These are phyloP conservation scores for Aeoliscus strigatus DNA, from an alignment of 2,797 vertebrate genomes.

Conservation along the genomic window DNA sequence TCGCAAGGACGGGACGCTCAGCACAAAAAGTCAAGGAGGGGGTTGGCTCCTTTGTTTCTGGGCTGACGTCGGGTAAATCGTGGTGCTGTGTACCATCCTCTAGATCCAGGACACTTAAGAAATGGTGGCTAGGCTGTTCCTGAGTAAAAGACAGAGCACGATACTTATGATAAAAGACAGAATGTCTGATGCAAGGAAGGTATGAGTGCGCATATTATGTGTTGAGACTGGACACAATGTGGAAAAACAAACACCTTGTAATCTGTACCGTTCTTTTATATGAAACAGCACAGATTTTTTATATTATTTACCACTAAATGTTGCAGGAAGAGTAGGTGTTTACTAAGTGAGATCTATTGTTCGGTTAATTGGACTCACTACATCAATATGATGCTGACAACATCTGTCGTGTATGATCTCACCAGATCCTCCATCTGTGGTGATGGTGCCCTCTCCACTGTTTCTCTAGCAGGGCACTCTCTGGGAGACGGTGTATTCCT, in stretches of 20 bases:
- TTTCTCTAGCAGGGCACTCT: conserved; percentile 34
- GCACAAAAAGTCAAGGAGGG: conserved; percentile 62
- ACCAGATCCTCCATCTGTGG: conserved; percentile 37
- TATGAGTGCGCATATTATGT: no score
- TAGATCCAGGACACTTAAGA: conserved; percentile 80
- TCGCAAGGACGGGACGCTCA: conserved; percentile 69
- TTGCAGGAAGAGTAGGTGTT: no score
- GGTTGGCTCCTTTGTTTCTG: conserved; percentile 16
- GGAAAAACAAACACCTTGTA: no score
- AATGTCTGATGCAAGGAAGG: no score
- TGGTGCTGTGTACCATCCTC: conserved; percentile 66
- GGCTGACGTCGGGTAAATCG: conserved; percentile 48
- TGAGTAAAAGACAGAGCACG: conserved; percentile 20
- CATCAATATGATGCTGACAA: not conserved
- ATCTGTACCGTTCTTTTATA: no score
- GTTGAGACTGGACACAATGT: no score
- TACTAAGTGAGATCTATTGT: no score
- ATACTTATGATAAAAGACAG: not conserved
- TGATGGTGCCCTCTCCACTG: conserved; percentile 17
- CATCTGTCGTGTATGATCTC: conserved; percentile 10
- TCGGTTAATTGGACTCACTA: no score
- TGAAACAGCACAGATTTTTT: no score
- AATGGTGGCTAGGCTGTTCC: conserved; percentile 62
- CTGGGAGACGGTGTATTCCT: conserved; percentile 46
- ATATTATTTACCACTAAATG: no score